These are phyloP conservation scores for Dryas iulia DNA, from an alignment of 1,140 invertebrate species.

Conservation along the genomic window DNA sequence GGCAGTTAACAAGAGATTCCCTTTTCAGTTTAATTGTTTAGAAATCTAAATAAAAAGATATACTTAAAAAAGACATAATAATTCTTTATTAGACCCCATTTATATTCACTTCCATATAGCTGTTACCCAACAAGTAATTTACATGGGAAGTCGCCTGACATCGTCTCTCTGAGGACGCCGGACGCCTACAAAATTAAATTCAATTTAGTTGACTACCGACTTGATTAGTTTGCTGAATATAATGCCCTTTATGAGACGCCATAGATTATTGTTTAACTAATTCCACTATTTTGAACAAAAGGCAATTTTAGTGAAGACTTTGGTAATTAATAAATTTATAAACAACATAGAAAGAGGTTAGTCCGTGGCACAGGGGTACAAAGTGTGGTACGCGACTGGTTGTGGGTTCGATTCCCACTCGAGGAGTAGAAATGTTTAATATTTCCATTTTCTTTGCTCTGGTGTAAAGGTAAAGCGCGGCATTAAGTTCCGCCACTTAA, in stretches of 20 bases:
- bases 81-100: not conserved
- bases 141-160: slow-evolving; percentile 21
- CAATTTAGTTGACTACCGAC: slow-evolving; percentile 56
- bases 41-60: no score
- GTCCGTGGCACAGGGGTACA: no score
- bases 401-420: no score
- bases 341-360: no score
- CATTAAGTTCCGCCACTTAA: no score
- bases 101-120: not conserved
- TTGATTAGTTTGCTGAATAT: slow-evolving; percentile 61
- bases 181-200: slow-evolving; percentile 64
- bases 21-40: no score
- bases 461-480: no score
- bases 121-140: not conserved
- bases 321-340: not conserved
- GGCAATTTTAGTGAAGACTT: not conserved
- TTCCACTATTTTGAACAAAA: not conserved
- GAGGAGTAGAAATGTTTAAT: no score
- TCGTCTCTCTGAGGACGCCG: slow-evolving; percentile 32
- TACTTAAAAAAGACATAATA: no score
- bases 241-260: slow-evolving; percentile 44
- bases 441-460: no score
- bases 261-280: slow-evolving; percentile 14
- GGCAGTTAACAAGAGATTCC: no score
- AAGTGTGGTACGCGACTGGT: no score